Conservation (phyloP, 1,140 invertebrate species). For the Diorhabda carinulata region DNA sequence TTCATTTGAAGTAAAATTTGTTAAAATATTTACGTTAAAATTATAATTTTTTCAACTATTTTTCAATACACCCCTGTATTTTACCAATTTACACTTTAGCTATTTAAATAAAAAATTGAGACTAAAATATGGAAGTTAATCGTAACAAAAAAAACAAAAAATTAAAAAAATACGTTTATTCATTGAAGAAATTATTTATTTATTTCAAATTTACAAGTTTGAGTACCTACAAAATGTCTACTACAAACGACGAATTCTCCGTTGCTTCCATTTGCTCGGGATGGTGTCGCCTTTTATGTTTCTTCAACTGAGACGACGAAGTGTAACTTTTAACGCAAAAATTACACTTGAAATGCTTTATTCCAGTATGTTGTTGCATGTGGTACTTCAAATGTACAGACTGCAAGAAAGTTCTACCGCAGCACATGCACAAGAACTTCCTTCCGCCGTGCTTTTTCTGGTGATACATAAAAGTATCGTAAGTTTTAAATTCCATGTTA, state of each 20-base stretch:
- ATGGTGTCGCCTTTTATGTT: conserved; percentile 16
- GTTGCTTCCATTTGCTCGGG: background rate
- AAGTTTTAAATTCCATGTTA: conserved; percentile 19
- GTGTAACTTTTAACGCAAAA: conserved; percentile 23
- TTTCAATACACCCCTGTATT: too few relatives aligned
- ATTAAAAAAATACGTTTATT: too few relatives aligned
- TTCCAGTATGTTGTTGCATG: conserved; percentile 20
- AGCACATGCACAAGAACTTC: conserved; percentile 16
- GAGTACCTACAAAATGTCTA: background rate
- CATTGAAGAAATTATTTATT: too few relatives aligned
- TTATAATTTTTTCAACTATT: too few relatives aligned
- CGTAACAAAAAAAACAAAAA: too few relatives aligned
- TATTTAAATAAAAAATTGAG: too few relatives aligned
- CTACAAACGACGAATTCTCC: background rate
- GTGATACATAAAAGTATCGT: conserved; percentile 23
- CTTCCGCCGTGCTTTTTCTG: conserved; percentile 19
- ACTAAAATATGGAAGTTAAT: too few relatives aligned
- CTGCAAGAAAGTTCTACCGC: conserved; percentile 20
- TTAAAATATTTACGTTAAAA: too few relatives aligned
- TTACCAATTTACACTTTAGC: too few relatives aligned
- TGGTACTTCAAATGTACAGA: conserved; percentile 23
- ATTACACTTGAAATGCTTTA: conserved; percentile 23
- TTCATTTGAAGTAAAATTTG: too few relatives aligned
- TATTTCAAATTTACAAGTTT: background rate
- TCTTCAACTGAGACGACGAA: conserved; percentile 14